phyloP scores from a whole-genome alignment of 1,140 invertebrate genomes.

The Drosophila erecta region DNA sequence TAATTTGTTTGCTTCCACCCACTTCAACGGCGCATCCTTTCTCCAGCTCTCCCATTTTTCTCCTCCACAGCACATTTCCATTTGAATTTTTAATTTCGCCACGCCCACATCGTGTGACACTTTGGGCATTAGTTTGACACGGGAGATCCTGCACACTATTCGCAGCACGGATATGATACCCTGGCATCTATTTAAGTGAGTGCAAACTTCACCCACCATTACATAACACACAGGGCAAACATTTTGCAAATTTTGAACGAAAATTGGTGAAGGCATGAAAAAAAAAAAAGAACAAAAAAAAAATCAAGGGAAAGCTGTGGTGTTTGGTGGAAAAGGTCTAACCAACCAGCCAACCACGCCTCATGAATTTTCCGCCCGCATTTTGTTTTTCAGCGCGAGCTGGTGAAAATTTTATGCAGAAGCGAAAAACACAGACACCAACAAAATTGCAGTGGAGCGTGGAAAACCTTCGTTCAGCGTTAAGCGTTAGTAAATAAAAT shows the following conservation, averaged over 20 bases:
- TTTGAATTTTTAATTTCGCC: constrained; percentile 78
- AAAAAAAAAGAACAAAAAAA: neutral
- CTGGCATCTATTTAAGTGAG: constrained; percentile 79
- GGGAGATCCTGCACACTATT: constrained; percentile 37
- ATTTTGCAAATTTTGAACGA: constrained; percentile 75
- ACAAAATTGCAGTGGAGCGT: constrained; percentile 21
- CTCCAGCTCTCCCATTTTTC: neutral
- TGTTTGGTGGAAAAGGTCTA: constrained; percentile 9
- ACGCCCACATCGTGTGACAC: constrained; percentile 62
- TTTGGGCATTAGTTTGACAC: constrained; percentile 76
- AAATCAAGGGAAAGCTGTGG: constrained; percentile 24
- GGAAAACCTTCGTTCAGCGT: constrained; percentile 36
- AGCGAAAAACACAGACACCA: constrained; percentile 33
- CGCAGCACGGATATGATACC: constrained; percentile 51
- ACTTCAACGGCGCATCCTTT: neutral
- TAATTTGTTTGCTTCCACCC: constrained; percentile 61
- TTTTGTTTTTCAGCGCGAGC: constrained; percentile 22
- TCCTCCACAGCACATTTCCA: constrained; percentile 62
- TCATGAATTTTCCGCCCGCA: constrained; percentile 47
- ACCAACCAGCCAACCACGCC: constrained; percentile 22
- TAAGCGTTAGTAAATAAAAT: constrained; percentile 72
- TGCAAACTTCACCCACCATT: constrained; percentile 66
- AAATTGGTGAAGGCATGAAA: constrained; percentile 66
- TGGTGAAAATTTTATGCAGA: constrained; percentile 69
- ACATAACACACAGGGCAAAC: constrained; percentile 64